Conservation (phyloP, 1,140 invertebrate genomes). For the Drosophila santomea region DNA sequence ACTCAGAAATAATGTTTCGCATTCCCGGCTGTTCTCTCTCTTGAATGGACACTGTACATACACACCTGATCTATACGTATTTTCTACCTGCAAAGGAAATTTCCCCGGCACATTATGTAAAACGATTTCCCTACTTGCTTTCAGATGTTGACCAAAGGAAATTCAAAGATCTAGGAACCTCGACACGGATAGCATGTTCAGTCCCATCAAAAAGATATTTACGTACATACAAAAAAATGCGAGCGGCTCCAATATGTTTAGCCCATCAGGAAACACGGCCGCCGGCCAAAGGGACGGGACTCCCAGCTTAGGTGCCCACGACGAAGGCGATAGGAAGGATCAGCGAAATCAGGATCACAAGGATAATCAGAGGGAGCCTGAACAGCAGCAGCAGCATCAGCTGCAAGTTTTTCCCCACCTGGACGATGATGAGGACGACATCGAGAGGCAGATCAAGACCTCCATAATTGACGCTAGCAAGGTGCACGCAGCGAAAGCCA, state of each 20-base stretch:
- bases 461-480: conserved; percentile 76
- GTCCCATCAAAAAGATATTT: conserved; percentile 82
- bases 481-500: conserved; percentile 59
- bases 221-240: conserved; percentile 85
- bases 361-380: conserved; percentile 5
- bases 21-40: neutral
- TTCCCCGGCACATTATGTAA: conserved; percentile 15
- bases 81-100: conserved; percentile 10
- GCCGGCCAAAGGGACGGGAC: conserved; percentile 4
- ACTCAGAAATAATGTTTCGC: neutral
- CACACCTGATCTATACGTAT: conserved; percentile 32
- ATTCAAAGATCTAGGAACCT: conserved; percentile 13
- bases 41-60: conserved; percentile 2
- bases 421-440: conserved; percentile 63
- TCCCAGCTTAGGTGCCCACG: conserved; percentile 18
- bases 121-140: neutral
- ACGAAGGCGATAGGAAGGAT: conserved; percentile 4
- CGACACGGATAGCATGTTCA: conserved; percentile 70
- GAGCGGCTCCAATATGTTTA: conserved; percentile 74
- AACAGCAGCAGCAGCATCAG: neutral
- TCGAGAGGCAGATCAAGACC: conserved; percentile 76
- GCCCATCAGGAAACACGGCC: conserved; percentile 35
- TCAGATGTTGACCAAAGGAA: conserved; percentile 56
- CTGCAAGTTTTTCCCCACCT: neutral
- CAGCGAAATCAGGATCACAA: neutral